Base-by-base conservation (phyloP, 2,888 invertebrate genomes). In the Nematopogon swammerdamellus region DNA sequence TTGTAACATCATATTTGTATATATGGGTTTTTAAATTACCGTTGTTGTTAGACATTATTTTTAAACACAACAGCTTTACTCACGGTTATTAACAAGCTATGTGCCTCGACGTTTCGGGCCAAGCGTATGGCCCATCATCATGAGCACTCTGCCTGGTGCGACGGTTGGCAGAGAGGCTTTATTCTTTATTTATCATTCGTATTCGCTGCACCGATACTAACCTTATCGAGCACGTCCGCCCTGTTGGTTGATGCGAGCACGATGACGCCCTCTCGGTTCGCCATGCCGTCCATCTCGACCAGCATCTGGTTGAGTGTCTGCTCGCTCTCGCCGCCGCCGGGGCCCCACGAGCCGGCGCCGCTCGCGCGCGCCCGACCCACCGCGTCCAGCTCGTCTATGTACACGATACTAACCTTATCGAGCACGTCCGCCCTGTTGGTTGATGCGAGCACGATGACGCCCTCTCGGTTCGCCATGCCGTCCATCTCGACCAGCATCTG, bases 271-370 rank as follows among this genome's bases (percentile, higher is more conserved):
- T 95, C 92, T 54, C 88, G 87, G 8, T 92, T 89, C 48, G 90
- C 89, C 92, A 99, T 98, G 47, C 97, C 99, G 71, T 99, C 99
- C 97, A 99, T 95, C 80, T 99, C 98, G 0, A 97, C 97, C 16
- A 99, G 81, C 30, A 99, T 82, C 68, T 99, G 98, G 76, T 98
- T 99, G 50, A 99, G 80, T 0, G 98, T 99, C 75, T 98, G 97
- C 60, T 98, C 98, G 17, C 92, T 85, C 73, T 97, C 97, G 0
- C 92, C 92, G 43, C 76, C 75, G 47, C 82, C 72, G 0, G 72
- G 61, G 53, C 80, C 62, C 63, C 70, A 64, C 14, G 67, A 59
- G 47, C 70, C 29, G 1, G 66, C 51, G 1, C 81, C 80, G 0
- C 86, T 82, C 18, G 89, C 83, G 49, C 97, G 79, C 57, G 92